phyloP scores from a whole-genome alignment of 2,888 invertebrate species.

The Phaonia tiefii region DNA sequence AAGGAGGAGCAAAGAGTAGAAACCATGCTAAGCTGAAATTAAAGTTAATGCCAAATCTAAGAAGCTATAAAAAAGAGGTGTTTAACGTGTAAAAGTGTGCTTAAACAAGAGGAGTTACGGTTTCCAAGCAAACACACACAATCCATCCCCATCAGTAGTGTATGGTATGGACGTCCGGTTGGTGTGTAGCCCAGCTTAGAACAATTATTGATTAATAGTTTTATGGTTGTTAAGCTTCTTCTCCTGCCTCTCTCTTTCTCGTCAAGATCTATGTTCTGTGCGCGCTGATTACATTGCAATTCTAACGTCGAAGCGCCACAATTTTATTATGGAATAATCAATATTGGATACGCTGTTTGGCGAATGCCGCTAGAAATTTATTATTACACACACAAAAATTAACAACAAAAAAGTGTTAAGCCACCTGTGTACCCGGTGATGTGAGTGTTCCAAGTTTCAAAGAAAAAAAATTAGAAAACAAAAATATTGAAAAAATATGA shows the following conservation, averaged over 20 bases:
- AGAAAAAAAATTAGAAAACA: not conserved
- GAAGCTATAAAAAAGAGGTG: conserved; percentile 7
- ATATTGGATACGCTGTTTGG: conserved; percentile 52
- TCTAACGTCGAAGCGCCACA: conserved; percentile 60
- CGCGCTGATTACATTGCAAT: conserved; percentile 28
- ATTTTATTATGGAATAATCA: conserved; percentile 58
- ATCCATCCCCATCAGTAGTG: not conserved
- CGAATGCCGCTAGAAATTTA: conserved; percentile 65
- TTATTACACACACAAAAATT: conserved; percentile 43
- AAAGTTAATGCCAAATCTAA: conserved; percentile 14
- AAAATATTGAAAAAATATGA: conserved; percentile 8
- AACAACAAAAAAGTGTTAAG: conserved; percentile 61
- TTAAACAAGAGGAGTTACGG: conserved; percentile 23
- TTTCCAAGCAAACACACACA: not conserved
- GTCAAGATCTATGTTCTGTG: conserved; percentile 1
- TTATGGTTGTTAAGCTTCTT: conserved; percentile 49
- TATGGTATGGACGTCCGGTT: conserved; percentile 18
- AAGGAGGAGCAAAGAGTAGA: not conserved
- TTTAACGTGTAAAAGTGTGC: conserved; percentile 57
- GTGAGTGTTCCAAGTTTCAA: not conserved
- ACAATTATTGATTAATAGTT: conserved; percentile 64
- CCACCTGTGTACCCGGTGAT: conserved; percentile 56
- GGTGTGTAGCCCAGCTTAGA: conserved; percentile 48
- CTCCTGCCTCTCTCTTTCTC: not conserved
- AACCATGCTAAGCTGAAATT: conserved; percentile 32